These are phyloP conservation scores for Disparrhopalites patrizii DNA, from an alignment of 2,888 invertebrate species.

Conservation along the genomic window DNA sequence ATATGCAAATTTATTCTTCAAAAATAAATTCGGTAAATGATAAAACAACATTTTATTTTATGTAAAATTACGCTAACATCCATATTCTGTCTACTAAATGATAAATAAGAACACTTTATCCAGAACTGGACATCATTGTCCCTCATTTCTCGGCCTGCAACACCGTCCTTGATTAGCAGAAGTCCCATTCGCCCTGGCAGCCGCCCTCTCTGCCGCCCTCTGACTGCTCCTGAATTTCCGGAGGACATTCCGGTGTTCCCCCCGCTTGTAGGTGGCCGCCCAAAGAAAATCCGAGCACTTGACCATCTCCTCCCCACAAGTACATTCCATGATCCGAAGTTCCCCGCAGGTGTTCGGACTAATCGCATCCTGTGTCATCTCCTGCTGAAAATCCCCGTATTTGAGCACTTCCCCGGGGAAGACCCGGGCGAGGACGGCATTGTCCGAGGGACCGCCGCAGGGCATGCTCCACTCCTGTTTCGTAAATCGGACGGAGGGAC, in stretches of 20 bases:
- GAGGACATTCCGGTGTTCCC: constrained; percentile 6
- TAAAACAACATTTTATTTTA: no score
- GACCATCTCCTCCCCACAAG: constrained; percentile 6
- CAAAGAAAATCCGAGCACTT: constrained; percentile 15
- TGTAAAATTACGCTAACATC: no score
- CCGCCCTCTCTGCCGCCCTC: no score
- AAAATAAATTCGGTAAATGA: no score
- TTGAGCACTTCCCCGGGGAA: constrained; percentile 19
- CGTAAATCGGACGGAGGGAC: constrained; percentile 3
- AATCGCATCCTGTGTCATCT: constrained; percentile 18
- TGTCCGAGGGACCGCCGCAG: neutral
- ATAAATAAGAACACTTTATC: no score
- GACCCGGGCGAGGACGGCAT: neutral
- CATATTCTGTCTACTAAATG: no score
- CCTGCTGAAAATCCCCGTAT: constrained; percentile 16
- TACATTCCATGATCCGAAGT: constrained; percentile 14
- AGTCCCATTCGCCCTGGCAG: no score
- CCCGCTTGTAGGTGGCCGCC: constrained; percentile 22
- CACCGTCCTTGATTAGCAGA: no score
- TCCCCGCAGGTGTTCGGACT: constrained; percentile 5
- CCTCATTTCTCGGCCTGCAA: no score
- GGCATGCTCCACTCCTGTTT: constrained; percentile 22
- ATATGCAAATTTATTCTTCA: no score
- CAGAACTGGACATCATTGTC: no score
- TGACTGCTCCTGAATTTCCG: constrained; percentile 12